Evolutionary conservation across 53 echinoderm and acorn worm species (phyloP).

Genomic region (Pentamera pediparva): DNA sequence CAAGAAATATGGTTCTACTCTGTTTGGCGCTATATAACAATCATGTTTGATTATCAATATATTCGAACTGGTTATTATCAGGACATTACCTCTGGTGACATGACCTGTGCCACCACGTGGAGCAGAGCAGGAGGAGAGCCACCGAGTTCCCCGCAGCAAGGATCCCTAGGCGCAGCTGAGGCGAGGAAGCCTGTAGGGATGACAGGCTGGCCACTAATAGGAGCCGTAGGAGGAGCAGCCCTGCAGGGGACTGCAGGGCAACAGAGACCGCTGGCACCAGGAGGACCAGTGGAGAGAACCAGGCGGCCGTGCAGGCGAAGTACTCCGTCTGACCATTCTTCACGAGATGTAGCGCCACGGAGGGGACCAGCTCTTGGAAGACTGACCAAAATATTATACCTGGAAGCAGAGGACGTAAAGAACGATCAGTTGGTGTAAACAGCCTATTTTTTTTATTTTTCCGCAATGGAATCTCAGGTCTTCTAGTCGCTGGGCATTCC

Average conservation of each 20-base stretch:
- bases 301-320: conserved; percentile 57
- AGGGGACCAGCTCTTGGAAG: conserved; percentile 74
- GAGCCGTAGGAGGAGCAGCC: conserved; percentile 62
- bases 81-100: conserved; percentile 93
- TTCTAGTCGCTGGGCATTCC: too few species aligned
- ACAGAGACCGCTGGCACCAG: conserved; percentile 28
- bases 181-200: conserved; percentile 78
- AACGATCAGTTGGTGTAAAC: too few species aligned
- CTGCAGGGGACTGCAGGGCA: conserved; percentile 54
- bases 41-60: too few species aligned
- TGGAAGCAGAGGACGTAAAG: too few species aligned
- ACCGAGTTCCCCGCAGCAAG: conserved; percentile 69
- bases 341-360: conserved; percentile 76
- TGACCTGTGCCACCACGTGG: conserved; percentile 83
- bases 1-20: too few species aligned
- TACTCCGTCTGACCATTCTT: conserved; percentile 70
- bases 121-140: conserved; percentile 57
- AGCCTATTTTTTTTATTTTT: too few species aligned
- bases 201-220: conserved; percentile 62
- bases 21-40: too few species aligned
- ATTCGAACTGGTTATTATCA: too few species aligned
- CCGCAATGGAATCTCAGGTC: too few species aligned
- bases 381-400: conserved; percentile 89
- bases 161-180: conserved; percentile 42
- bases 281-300: conserved; percentile 73